A percentile compares a stretch with the other conserved stretches of the same genome.
Conservation (phyloP, 1,140 invertebrate genomes). For the Drosophila navojoa region DNA sequence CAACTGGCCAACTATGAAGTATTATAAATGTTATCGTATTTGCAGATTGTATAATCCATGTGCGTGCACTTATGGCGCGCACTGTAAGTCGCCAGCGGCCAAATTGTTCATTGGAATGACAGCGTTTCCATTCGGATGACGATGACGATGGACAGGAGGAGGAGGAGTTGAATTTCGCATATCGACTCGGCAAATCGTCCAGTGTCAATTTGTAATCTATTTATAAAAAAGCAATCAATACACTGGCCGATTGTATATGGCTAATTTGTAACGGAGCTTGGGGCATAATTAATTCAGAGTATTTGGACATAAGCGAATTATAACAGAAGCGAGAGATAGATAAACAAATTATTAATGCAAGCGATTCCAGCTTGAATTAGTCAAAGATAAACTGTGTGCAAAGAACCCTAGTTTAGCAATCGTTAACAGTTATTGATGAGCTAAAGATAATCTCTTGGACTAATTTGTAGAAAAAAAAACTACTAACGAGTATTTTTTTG, state of each 20-base stretch:
- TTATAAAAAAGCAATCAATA: constrained; percentile 47
- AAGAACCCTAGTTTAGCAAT: neutral
- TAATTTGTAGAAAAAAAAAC: neutral
- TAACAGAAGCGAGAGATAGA: no score
- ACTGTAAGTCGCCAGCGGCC: constrained; percentile 39
- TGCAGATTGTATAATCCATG: constrained; percentile 62
- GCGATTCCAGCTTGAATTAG: neutral
- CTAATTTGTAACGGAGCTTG: neutral
- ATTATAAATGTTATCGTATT: constrained; percentile 57
- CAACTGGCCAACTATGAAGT: constrained; percentile 30
- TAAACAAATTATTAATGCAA: neutral
- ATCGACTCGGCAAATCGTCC: constrained; percentile 57
- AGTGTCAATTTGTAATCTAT: constrained; percentile 41
- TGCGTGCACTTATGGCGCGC: constrained; percentile 53
- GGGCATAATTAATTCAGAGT: neutral
- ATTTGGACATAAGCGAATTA: neutral
- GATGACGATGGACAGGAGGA: constrained; percentile 4
- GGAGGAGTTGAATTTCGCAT: constrained; percentile 56
- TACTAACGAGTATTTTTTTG: no score
- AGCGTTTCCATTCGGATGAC: constrained; percentile 16
- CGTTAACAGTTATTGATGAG: neutral
- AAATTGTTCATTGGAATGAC: constrained; percentile 20
- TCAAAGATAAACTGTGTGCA: neutral
- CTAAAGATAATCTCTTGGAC: neutral
- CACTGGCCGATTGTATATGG: constrained; percentile 4